Conservation (phyloP, 2,797 vertebrate genomes). For the Megalops cyprinoides region DNA sequence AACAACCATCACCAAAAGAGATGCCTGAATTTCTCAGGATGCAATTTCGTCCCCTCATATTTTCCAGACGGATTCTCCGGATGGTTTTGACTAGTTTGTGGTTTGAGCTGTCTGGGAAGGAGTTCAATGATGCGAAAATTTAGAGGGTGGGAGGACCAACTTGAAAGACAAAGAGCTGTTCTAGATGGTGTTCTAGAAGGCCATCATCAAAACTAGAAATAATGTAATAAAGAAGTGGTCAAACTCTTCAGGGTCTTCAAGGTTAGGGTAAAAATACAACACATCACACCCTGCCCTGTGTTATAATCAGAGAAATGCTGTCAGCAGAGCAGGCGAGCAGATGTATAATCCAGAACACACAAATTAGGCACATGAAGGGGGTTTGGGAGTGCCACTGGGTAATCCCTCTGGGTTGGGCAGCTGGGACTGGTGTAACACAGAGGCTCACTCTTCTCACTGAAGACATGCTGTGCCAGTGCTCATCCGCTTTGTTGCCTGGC, state of each 20-base stretch:
- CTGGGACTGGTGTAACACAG: conserved; percentile 13
- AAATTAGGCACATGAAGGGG: neutral
- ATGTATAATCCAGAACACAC: conserved; percentile 7
- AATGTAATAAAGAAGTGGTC: too few species aligned
- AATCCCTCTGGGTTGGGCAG: neutral
- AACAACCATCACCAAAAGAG: too few species aligned
- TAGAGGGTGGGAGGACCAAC: neutral
- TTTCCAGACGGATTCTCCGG: neutral
- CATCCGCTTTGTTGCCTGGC: conserved; percentile 30
- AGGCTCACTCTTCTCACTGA: conserved; percentile 22
- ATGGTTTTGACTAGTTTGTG: neutral
- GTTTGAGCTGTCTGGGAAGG: neutral
- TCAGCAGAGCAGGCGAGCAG: neutral
- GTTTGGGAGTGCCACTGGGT: too few species aligned
- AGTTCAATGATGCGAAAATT: neutral
- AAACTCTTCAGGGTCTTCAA: too few species aligned
- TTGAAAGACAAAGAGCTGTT: too few species aligned
- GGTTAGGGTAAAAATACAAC: too few species aligned
- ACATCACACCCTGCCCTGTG: too few species aligned
- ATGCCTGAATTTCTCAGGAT: too few species aligned
- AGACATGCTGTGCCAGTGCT: conserved; percentile 39
- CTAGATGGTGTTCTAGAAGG: too few species aligned
- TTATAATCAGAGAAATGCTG: too few species aligned
- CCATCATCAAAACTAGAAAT: neutral
- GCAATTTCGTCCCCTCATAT: too few species aligned